A percentile compares a stretch with the other conserved stretches of the same genome.
These are phyloP conservation scores for Sardina pilchardus DNA, from an alignment of 2,113 vertebrate genomes.

Conservation along the genomic window DNA sequence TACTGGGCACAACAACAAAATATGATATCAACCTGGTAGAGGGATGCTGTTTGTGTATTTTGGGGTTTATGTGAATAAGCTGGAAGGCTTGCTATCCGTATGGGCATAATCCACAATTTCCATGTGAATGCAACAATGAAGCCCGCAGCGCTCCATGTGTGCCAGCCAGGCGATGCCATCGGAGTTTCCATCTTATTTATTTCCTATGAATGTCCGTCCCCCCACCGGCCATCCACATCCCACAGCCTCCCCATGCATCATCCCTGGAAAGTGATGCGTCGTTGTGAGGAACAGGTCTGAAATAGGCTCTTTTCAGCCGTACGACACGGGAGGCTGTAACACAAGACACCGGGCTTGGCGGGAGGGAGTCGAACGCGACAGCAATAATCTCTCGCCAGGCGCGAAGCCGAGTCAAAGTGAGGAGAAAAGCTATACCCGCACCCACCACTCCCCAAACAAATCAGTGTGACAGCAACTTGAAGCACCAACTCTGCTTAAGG, in stretches of 20 bases:
- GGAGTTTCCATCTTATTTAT: background rate
- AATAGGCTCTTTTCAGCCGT: background rate
- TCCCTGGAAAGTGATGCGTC: background rate
- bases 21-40: background rate
- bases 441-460: conserved; percentile 20
- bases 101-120: conserved; percentile 16
- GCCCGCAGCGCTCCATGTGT: background rate
- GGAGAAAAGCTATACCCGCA: background rate
- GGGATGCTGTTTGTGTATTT: conserved; percentile 1
- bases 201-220: background rate
- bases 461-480: conserved; percentile 47
- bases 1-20: background rate
- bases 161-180: background rate
- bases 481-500: conserved; percentile 39
- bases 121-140: conserved; percentile 4
- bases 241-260: background rate
- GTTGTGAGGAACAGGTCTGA: background rate
- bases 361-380: background rate
- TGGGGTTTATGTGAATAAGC: conserved; percentile 7
- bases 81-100: background rate
- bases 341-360: background rate
- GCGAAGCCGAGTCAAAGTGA: background rate
- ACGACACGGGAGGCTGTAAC: background rate
- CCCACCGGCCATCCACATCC: background rate
- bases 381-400: background rate